Evolutionary conservation across 2,888 invertebrate genomes (phyloP).

Genomic region (Sphaeridia pumilis): DNA sequence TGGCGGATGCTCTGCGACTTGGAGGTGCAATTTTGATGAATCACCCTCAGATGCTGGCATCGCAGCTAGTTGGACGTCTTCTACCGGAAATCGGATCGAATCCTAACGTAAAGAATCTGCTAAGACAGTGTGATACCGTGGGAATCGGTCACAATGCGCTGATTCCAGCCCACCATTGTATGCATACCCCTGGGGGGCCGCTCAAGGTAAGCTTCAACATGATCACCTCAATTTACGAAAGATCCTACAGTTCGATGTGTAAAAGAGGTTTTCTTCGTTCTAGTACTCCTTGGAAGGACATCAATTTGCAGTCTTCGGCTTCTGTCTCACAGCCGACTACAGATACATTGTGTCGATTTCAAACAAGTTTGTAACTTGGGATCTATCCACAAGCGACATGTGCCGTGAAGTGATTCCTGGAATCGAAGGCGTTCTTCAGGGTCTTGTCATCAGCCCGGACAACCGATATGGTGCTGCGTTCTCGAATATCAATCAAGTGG

Average conservation of each 20-base stretch:
- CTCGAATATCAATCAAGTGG: conserved; percentile 90
- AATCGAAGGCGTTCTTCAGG: conserved; percentile 93
- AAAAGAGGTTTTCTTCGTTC: conserved; percentile 22
- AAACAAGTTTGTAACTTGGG: conserved; percentile 94
- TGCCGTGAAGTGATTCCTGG: conserved; percentile 84
- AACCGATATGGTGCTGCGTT: conserved; percentile 92
- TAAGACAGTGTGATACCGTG: conserved; percentile 80
- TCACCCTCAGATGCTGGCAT: conserved; percentile 91
- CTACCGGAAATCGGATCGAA: conserved; percentile 78
- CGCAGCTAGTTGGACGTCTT: conserved; percentile 81
- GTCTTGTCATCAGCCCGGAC: conserved; percentile 79
- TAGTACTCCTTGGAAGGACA: conserved; percentile 95
- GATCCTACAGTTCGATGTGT: neutral
- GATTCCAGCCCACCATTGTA: conserved; percentile 84
- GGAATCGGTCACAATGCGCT: conserved; percentile 82
- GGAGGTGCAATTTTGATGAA: conserved; percentile 86
- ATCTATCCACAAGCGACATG: conserved; percentile 87
- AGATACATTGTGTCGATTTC: conserved; percentile 92
- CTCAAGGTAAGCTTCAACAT: conserved; percentile 54
- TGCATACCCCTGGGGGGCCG: conserved; percentile 98
- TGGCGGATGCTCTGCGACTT: conserved; percentile 82
- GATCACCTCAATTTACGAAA: neutral
- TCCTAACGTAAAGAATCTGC: conserved; percentile 69
- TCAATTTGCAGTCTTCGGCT: conserved; percentile 91
- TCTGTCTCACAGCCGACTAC: conserved; percentile 75